Conservation (phyloP, 2,113 vertebrate species). For the Leptodactylus fuscus region DNA sequence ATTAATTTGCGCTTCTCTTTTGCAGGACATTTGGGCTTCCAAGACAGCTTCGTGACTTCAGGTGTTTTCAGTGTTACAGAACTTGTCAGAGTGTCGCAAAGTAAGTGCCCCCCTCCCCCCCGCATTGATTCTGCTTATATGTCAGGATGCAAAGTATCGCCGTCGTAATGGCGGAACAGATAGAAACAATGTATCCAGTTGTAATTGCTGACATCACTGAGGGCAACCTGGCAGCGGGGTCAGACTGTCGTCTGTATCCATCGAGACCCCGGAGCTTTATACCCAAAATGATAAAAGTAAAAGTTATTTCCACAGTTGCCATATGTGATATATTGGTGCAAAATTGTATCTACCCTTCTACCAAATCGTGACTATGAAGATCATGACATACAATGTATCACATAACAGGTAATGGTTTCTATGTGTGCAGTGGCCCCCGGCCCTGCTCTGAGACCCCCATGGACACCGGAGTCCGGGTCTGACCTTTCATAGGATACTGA, state of each 20-base stretch:
- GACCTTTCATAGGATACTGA: slow-evolving; percentile 91
- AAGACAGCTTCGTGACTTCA: slow-evolving; percentile 98
- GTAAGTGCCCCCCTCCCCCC: slow-evolving; percentile 78
- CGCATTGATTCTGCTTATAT: no score
- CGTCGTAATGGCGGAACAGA: no score
- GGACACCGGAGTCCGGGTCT: slow-evolving; percentile 68
- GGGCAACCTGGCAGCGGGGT: not conserved
- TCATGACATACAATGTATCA: no score
- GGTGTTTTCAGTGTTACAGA: slow-evolving; percentile 98
- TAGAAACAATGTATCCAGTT: not conserved
- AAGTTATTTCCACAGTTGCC: no score
- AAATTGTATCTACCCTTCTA: not conserved
- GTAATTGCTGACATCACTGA: no score
- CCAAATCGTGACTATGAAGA: not conserved
- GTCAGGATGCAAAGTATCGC: not conserved
- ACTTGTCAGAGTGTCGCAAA: slow-evolving; percentile 96
- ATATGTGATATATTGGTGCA: no score
- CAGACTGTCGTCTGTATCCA: not conserved
- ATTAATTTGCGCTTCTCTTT: slow-evolving; percentile 73
- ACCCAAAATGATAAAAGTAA: no score
- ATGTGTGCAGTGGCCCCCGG: not conserved
- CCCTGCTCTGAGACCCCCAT: slow-evolving; percentile 63
- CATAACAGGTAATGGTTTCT: not conserved
- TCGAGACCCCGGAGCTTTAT: not conserved
- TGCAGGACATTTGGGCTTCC: slow-evolving; percentile 97